A percentile compares a stretch with the other conserved stretches of the same genome.
phyloP scores from a whole-genome alignment of 1,140 invertebrate species.

The Psix sp. region DNA sequence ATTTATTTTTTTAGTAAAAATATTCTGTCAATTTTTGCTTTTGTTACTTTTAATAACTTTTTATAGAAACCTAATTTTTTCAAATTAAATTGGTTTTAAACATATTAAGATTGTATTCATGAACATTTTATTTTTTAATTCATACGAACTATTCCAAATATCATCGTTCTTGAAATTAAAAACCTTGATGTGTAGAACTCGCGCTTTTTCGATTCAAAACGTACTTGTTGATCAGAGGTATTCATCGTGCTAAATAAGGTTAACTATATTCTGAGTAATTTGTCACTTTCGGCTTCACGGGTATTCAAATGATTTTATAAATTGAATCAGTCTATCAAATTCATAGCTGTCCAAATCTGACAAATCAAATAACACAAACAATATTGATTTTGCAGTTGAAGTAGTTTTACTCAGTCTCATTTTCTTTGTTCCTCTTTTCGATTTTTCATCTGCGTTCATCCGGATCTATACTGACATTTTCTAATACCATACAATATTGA shows the following conservation, averaged over 20 bases:
- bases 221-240: constrained; percentile 67
- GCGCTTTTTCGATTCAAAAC: too few species aligned
- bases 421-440: too few species aligned
- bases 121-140: constrained; percentile 17
- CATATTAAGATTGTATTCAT: too few species aligned
- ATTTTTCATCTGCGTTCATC: too few species aligned
- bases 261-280: constrained; percentile 60
- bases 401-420: too few species aligned
- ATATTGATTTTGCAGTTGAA: too few species aligned
- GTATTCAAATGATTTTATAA: constrained; percentile 62
- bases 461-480: too few species aligned
- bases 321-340: constrained; percentile 40
- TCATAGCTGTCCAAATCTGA: too few species aligned
- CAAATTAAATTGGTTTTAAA: too few species aligned
- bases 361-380: too few species aligned
- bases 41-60: constrained; percentile 47
- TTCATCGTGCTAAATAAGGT: constrained; percentile 56
- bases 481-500: too few species aligned
- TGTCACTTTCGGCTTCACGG: constrained; percentile 63
- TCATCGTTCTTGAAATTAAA: constrained; percentile 38
- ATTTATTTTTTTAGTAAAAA: constrained; percentile 57
- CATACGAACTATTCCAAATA: constrained; percentile 39
- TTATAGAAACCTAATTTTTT: constrained; percentile 26
- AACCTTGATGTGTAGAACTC: constrained; percentile 12
- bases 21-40: constrained; percentile 50